Conservation (phyloP, 2,113 vertebrate genomes). For the Osmerus eperlanus region DNA sequence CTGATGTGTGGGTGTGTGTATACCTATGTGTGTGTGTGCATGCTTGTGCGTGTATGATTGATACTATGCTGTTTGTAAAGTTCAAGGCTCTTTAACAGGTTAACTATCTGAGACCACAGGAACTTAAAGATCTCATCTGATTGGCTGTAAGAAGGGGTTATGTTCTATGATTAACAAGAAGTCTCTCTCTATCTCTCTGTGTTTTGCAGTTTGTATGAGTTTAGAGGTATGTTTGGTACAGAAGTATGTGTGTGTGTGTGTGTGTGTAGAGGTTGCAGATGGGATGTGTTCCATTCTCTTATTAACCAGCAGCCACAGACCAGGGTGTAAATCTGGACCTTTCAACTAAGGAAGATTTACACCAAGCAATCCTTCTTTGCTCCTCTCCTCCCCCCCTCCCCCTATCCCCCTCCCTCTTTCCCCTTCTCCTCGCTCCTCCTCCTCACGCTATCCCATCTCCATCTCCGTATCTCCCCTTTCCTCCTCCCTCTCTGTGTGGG, state of each 20-base stretch:
- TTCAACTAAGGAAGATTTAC: slow-evolving; percentile 41
- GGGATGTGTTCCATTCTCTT: not conserved
- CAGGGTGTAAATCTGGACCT: slow-evolving; percentile 35
- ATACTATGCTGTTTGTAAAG: too few species aligned
- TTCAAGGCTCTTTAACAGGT: not conserved
- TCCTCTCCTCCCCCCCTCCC: not conserved
- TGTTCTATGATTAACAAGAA: too few species aligned
- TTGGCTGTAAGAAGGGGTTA: slow-evolving; percentile 8
- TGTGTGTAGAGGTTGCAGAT: not conserved
- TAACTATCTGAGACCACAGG: slow-evolving; percentile 13
- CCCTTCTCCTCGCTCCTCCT: not conserved
- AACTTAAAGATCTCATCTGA: slow-evolving; percentile 2
- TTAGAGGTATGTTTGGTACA: not conserved
- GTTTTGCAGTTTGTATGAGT: too few species aligned
- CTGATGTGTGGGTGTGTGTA: not conserved
- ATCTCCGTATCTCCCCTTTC: too few species aligned
- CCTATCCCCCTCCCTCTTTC: slow-evolving; percentile 6
- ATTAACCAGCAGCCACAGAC: slow-evolving; percentile 26
- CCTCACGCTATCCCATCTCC: not conserved
- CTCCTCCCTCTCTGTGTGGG: not conserved
- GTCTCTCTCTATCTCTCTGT: not conserved
- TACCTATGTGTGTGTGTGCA: not conserved
- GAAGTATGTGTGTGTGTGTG: not conserved
- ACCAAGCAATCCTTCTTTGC: slow-evolving; percentile 3
- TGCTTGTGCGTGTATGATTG: not conserved